Percentiles rank a stretch among this genome's conserved stretches.
Evolutionary conservation across 2,888 invertebrate species (phyloP).

Genomic region (Sinohyriopsis cumingii): DNA sequence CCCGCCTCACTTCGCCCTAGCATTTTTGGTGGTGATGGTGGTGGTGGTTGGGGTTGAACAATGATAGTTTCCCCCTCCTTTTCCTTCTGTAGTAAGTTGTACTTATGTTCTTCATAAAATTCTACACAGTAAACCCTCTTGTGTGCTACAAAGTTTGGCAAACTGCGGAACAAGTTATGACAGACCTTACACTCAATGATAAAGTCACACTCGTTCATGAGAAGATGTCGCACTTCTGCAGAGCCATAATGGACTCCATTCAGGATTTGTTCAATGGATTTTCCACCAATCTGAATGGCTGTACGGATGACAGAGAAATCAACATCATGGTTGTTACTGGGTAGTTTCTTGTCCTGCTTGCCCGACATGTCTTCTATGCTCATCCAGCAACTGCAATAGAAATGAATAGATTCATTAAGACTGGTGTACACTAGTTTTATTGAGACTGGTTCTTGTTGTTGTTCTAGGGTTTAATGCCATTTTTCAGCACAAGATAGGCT

Average conservation of each 20-base stretch:
- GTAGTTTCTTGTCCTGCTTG: too few species aligned
- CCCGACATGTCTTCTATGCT: too few species aligned
- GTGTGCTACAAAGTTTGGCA: conserved; percentile 91
- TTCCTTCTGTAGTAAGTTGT: conserved; percentile 5
- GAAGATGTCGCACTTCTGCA: conserved; percentile 82
- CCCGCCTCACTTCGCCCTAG: neutral
- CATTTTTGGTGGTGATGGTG: conserved; percentile 14
- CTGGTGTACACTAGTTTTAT: too few species aligned
- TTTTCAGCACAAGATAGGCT: too few species aligned
- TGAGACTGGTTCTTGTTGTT: too few species aligned
- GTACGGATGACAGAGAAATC: conserved; percentile 60
- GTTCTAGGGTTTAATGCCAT: too few species aligned
- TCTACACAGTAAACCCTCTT: conserved; percentile 85
- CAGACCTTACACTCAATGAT: conserved; percentile 93
- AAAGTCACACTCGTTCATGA: conserved; percentile 88
- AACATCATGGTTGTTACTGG: conserved; percentile 16
- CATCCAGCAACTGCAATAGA: too few species aligned
- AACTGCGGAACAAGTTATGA: conserved; percentile 87
- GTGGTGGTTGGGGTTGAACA: conserved; percentile 53
- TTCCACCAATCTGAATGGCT: conserved; percentile 53
- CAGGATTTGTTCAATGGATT: conserved; percentile 75
- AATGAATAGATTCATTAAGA: too few species aligned
- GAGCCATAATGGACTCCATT: conserved; percentile 81
- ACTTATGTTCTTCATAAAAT: conserved; percentile 26
- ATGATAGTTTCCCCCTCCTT: conserved; percentile 51